phyloP scores from a whole-genome alignment of 2,113 vertebrate species.

The Pavo muticus region DNA sequence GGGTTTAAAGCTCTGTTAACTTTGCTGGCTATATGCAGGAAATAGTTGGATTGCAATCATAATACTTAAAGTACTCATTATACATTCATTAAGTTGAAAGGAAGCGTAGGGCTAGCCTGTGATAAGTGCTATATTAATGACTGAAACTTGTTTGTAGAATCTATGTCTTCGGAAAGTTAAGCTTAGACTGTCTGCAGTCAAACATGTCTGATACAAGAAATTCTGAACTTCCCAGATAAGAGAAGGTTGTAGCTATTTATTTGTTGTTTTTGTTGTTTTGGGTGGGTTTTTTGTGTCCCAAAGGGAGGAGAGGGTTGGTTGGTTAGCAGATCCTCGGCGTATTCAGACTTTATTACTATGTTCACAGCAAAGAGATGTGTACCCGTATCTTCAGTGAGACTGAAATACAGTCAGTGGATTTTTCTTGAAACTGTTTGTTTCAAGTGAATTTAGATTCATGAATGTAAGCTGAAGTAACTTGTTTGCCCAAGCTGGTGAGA shows the following conservation, averaged over 20 bases:
- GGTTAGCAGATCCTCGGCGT: neutral
- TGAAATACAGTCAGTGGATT: neutral
- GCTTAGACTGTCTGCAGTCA: neutral
- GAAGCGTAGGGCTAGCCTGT: neutral
- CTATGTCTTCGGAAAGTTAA: neutral
- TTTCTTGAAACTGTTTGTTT: neutral
- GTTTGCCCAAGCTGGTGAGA: neutral
- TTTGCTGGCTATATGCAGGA: neutral
- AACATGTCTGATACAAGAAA: neutral
- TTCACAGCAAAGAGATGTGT: neutral
- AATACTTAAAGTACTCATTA: neutral
- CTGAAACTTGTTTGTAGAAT: neutral
- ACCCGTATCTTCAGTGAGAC: neutral
- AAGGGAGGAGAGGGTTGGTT: neutral
- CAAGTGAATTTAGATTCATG: neutral
- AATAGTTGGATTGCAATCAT: neutral
- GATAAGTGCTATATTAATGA: neutral
- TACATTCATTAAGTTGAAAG: neutral
- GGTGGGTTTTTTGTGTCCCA: neutral
- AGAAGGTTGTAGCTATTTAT: neutral
- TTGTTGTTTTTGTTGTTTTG: neutral
- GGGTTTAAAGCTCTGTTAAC: neutral
- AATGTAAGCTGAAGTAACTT: neutral
- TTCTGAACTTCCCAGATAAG: neutral
- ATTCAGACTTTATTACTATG: neutral